Evolutionary conservation across 1,140 invertebrate species (phyloP).

Genomic region (Anthonomus grandis): DNA sequence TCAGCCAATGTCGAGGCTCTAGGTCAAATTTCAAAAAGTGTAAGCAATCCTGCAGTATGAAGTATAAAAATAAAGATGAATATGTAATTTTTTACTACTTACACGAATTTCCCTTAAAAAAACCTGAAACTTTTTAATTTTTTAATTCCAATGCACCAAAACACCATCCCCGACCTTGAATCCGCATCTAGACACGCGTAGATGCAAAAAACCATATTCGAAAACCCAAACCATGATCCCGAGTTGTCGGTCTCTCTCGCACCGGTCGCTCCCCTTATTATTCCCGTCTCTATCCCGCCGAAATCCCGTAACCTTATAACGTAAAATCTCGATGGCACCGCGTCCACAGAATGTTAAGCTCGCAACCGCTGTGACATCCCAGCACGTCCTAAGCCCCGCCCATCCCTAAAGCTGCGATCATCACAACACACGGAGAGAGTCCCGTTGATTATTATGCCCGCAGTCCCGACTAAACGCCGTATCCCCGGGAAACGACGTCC

Average conservation of each 20-base stretch:
- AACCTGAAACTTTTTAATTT: too few relatives aligned
- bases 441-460: constrained; percentile 4
- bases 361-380: constrained; percentile 46
- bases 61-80: too few relatives aligned
- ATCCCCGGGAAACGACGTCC: constrained; percentile 10
- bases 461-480: constrained; percentile 16
- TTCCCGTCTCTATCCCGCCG: not conserved
- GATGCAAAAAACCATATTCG: not conserved
- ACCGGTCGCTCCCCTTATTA: not conserved
- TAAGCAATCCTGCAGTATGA: too few relatives aligned
- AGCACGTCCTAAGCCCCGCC: constrained; percentile 36
- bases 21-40: too few relatives aligned
- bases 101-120: too few relatives aligned
- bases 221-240: not conserved
- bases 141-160: too few relatives aligned
- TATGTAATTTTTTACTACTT: too few relatives aligned
- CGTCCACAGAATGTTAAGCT: constrained; percentile 38
- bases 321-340: constrained; percentile 25
- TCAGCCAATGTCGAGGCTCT: too few relatives aligned
- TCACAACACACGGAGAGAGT: constrained; percentile 24
- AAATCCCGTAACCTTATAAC: constrained; percentile 14
- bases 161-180: too few relatives aligned
- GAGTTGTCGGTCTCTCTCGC: constrained; percentile 17
- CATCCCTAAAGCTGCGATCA: constrained; percentile 41
- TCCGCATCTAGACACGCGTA: too few relatives aligned